Evolutionary conservation across 2,797 vertebrate genomes (phyloP).

Genomic region (Halcyon smyrnensis): DNA sequence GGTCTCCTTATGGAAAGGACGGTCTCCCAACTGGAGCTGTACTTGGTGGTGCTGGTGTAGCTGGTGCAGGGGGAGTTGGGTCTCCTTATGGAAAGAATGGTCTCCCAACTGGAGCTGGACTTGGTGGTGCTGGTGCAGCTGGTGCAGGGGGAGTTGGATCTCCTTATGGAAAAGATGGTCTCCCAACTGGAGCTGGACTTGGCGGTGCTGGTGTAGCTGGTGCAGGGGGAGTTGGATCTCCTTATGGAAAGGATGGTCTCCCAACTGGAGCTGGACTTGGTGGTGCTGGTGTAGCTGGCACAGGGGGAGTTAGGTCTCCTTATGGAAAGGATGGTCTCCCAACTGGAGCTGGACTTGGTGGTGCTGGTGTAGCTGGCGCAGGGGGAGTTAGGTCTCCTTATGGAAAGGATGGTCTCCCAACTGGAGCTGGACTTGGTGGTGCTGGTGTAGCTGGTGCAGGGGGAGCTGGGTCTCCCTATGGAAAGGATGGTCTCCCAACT

Average conservation of each 20-base stretch:
- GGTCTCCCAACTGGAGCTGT: background rate
- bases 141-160: no score
- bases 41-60: rapidly evolving
- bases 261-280: background rate
- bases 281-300: background rate
- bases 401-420: background rate
- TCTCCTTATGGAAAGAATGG: background rate
- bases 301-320: rapidly evolving
- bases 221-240: background rate
- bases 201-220: background rate
- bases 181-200: rapidly evolving
- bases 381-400: no score
- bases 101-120: rapidly evolving
- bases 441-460: background rate
- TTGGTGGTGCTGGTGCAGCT: no score
- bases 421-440: background rate
- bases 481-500: background rate
- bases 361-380: no score
- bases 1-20: background rate
- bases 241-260: background rate
- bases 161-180: background rate
- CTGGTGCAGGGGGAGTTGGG: background rate
- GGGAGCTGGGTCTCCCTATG: background rate
- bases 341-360: rapidly evolving
- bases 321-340: background rate